These are phyloP conservation scores for Tenthredo livida DNA, from an alignment of 2,888 invertebrate genomes.

Conservation along the genomic window DNA sequence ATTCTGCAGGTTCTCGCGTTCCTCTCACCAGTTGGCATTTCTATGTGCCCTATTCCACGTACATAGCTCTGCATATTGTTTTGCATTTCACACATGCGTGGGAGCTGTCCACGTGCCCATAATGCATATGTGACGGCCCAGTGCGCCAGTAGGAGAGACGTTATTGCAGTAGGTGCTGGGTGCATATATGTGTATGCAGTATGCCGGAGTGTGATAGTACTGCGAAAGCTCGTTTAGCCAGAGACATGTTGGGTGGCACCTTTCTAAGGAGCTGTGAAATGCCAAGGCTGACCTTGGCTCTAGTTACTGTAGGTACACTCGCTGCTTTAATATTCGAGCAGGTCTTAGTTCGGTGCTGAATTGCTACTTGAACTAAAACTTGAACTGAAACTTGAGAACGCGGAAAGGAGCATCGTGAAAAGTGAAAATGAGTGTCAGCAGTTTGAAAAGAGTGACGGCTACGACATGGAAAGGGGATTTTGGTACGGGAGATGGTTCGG, in stretches of 20 bases:
- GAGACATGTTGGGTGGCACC: neutral
- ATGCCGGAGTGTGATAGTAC: neutral
- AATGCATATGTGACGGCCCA: neutral
- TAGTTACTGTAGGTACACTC: conserved; percentile 15
- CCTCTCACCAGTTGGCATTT: conserved; percentile 4
- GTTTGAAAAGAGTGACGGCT: conserved; percentile 1
- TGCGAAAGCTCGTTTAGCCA: conserved; percentile 6
- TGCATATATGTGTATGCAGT: neutral
- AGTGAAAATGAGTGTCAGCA: conserved; percentile 35
- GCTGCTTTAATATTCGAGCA: neutral
- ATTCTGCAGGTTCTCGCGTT: conserved; percentile 23
- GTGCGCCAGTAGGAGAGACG: neutral
- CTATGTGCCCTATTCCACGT: neutral
- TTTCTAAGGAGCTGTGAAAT: conserved; percentile 33
- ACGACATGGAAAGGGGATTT: neutral
- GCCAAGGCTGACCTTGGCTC: conserved; percentile 18
- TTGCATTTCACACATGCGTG: neutral
- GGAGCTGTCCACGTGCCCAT: neutral
- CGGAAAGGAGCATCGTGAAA: neutral
- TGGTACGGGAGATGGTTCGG: neutral
- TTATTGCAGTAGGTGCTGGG: neutral
- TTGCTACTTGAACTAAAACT: conserved; percentile 42
- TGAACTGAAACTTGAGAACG: neutral
- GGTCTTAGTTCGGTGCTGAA: conserved; percentile 15
- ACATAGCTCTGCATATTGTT: neutral